Evolutionary conservation across 2,113 vertebrate species (phyloP), one percentile per base, ranked within the genome.

Genomic region (Scatophagus argus): DNA sequence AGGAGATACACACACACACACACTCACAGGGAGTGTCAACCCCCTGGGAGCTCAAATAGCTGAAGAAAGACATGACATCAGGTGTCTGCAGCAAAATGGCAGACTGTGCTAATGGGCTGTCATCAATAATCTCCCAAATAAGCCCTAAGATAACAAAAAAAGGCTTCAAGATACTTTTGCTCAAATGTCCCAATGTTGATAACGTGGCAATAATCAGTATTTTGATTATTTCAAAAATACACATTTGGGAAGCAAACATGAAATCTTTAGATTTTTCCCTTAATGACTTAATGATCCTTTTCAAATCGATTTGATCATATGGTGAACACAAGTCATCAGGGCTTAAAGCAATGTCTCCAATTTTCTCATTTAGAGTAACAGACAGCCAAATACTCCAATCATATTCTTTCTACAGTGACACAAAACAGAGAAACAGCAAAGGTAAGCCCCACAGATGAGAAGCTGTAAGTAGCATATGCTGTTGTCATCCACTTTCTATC

Each of bases 31-130:
- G 74, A 74, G 89, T 77, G 81, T 75, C 73, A 65, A 23, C 52
- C 80, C 78, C 74, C 19, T 59, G 63, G 61, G 85, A 87, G 39
- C 54, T 81, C 63, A 74, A 84, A 88, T 90, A 91, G 92, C 88
- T 91, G 88, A 91, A 77, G 17, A 56, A 85, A 78, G 87, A 78
- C 63, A 75, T 81, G 47, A 38, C 85, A 84, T 89, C 89, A 92
- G 88, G 86, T 90, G 90, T 87, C 60, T 23, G 67, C 79, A 63
- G 79, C 36, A 14, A 21, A 54, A 19, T 75, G 44, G 69, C 49
- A 29, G 67, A 8, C 62, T 32, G 44, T 5, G 41, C 67, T 25
- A 64, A 68, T 29, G 79, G 25, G 29, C 6, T 52, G 43, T 34
- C 1, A 1, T 66, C 14, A 17, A 5, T 79, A 77, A 41, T 52